Evolutionary conservation across 1,140 invertebrate species (phyloP), one percentile per base, ranked within the genome.

Genomic region (Drosophila pallidifrons): DNA sequence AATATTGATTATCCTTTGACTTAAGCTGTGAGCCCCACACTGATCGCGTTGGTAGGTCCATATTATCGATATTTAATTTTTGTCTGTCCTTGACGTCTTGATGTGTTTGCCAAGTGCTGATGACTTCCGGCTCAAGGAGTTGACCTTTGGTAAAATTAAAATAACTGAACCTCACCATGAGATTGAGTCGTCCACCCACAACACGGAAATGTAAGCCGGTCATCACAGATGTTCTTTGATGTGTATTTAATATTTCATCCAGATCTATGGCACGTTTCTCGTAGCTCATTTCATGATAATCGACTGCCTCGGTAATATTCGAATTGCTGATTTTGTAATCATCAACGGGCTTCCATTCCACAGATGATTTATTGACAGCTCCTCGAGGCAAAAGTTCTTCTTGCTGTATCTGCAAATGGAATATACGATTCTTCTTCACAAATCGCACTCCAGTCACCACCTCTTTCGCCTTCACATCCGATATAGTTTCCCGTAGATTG

Each of bases 351-450:
- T 16, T 55, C 52, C 52, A 55, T 5, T 35, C 28, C 1, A 55
- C 1, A 10, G 52, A 38, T 13, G 28, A 3, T 15, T 55, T 13
- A 55, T 55, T 16, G 2, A 55, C 38, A 2, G 7, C 30, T 10
- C 52, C 51, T 11, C 11, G 28, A 5, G 51, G 51, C 28, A 54
- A 30, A 7, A 54, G 25, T 54, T 30, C 5, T 7, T 28, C 51
- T 13, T 55, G 30, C 13, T 55, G 52, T 16, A 55, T 55, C 52
- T 55, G 52, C 5, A 55, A 16, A 55, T 55, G 52, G 30, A 55
- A 55, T 10, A 55, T 3, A 8, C 52, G 52, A 38, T 35, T 55
- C 32, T 38, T 15, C 32, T 55, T 35, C 2, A 55, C 30, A 35
- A 55, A 55, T 13, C 30, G 28, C n/a, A 55, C 25, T 3, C 52